Evolutionary conservation across 1,140 invertebrate species (phyloP), one percentile per base, ranked within the genome.

Genomic region (Nephotettix cincticeps): DNA sequence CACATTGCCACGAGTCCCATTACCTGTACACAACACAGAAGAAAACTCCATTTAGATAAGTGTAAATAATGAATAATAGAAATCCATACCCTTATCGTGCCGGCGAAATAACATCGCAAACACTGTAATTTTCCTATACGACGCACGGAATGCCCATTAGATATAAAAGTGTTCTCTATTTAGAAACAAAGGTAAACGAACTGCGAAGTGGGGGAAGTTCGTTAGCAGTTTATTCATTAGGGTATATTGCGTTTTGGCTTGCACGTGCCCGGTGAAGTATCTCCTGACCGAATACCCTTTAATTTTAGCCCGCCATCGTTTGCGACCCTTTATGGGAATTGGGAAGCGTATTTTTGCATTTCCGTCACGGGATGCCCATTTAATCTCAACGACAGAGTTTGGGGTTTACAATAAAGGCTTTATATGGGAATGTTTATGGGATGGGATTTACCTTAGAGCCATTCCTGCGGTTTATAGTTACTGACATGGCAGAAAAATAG

Each of bases 141-240:
- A 4, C 3, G 14, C 47, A 51, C 14, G 47, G 21, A 51, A 17
- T 51, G n/a, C 4, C 47, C 47, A 51, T 51, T 19, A 51, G 21
- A 51, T 51, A 51, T 51, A 21, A 51, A n/a, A 51, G 21, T n/a
- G 47, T 51, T 51, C 21, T 51, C 47, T 51, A n/a, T 51, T 51
- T 51, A 21, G 47, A 51, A 51, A 51, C 47, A 51, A 51, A 51
- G 47, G 47, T n/a, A 51, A 51, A 51, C 47, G 47, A 51, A 51
- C 47, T 51, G 47, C 47, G 4, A 51, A 51, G 21, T 36, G 21
- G n/a, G 47, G 47, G 19, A 4, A n/a, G 47, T 51, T 51, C 47
- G 47, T 51, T 51, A 51, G 47, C 47, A 51, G 19, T 51, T 51
- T 51, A 51, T 51, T 51, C 47, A 51, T 51, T 51, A 51, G 47